Conservation (phyloP, 2,113 vertebrate genomes). For the Mus spicilegus region DNA sequence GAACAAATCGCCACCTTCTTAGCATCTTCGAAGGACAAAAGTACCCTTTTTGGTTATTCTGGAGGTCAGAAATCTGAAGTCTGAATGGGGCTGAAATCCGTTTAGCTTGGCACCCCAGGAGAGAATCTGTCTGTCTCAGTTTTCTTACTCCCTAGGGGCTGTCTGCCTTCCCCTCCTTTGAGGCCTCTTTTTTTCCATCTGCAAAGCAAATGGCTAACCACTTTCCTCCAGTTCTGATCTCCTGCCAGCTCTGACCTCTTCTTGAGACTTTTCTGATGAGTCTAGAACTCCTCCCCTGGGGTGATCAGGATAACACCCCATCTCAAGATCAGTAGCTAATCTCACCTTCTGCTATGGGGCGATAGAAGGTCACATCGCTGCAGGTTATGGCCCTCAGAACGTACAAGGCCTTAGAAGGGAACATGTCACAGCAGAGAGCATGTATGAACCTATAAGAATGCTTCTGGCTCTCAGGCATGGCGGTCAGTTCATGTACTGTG, state of each 20-base stretch:
- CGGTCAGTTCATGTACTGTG: not conserved
- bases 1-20: not conserved
- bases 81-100: rapidly evolving
- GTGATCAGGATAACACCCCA: rapidly evolving
- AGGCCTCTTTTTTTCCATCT: not conserved
- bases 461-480: rapidly evolving
- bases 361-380: rapidly evolving
- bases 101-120: not conserved
- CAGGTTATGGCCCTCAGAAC: not conserved
- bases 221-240: not conserved
- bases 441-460: rapidly evolving
- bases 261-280: not conserved
- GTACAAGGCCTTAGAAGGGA: no score
- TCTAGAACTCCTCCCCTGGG: no score
- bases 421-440: rapidly evolving
- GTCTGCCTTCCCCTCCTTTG: not conserved
- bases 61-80: not conserved
- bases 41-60: not conserved
- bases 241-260: not conserved
- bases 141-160: no score
- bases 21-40: no score
- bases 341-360: rapidly evolving
- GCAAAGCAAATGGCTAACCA: not conserved
- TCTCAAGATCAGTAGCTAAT: not conserved
- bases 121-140: not conserved